A percentile compares a stretch with the other conserved stretches of the same genome.
Conservation (phyloP, 2,113 vertebrate genomes). For the Conger conger region DNA sequence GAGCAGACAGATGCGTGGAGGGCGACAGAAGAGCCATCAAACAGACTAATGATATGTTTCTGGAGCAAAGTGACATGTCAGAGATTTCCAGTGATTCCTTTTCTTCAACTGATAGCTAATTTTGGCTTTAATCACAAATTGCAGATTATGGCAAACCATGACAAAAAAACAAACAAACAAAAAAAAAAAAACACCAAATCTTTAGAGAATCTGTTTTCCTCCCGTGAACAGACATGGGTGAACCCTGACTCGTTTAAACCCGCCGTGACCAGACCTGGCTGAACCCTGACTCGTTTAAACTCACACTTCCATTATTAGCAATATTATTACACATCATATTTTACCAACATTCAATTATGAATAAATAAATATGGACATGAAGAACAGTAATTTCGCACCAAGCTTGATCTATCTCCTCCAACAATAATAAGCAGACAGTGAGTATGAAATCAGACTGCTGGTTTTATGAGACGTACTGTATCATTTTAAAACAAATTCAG, state of each 20-base stretch:
- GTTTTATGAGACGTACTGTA: not conserved
- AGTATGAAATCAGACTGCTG: constrained; percentile 8
- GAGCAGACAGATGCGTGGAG: constrained; percentile 88
- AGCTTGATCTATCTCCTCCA: constrained; percentile 22
- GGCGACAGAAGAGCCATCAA: constrained; percentile 86
- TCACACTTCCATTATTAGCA: constrained; percentile 48
- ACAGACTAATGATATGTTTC: constrained; percentile 97
- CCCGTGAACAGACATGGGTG: constrained; percentile 59
- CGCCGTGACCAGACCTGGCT: constrained; percentile 58
- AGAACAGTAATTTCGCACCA: constrained; percentile 53
- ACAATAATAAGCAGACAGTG: constrained; percentile 54
- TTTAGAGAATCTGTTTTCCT: constrained; percentile 89
- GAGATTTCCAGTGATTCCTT: constrained; percentile 71
- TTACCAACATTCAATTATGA: constrained; percentile 82
- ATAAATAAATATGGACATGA: constrained; percentile 70
- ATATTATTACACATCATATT: constrained; percentile 71
- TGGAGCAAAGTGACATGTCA: constrained; percentile 98
- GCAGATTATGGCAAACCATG: constrained; percentile 98
- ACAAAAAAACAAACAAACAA: constrained; percentile 80
- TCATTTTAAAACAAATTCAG: not conserved
- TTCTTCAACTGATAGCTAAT: constrained; percentile 84
- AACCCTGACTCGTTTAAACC: constrained; percentile 49
- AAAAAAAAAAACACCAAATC: constrained; percentile 89
- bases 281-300: constrained; percentile 51
- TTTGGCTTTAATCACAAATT: constrained; percentile 64